These are phyloP conservation scores for Synanthedon andrenaeformis DNA, from an alignment of 2,888 invertebrate genomes.

Conservation along the genomic window DNA sequence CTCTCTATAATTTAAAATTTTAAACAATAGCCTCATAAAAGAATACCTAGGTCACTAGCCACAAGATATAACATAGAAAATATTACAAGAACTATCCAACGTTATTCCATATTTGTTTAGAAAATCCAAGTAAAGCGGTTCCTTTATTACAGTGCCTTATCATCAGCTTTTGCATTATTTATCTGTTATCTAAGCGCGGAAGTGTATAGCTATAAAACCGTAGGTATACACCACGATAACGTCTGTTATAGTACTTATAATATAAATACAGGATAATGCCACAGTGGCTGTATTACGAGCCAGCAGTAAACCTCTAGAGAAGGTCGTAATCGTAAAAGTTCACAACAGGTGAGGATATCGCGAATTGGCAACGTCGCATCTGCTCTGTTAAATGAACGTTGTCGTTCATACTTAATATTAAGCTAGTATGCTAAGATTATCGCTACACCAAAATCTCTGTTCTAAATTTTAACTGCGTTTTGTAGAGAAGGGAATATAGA, in stretches of 20 bases:
- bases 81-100: too few species aligned
- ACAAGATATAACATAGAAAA: too few species aligned
- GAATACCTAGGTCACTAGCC: too few species aligned
- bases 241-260: constrained; percentile 1
- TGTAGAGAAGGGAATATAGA: too few species aligned
- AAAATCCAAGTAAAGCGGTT: background rate
- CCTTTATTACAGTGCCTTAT: constrained; percentile 3
- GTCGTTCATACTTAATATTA: too few species aligned
- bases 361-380: constrained; percentile 1
- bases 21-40: too few species aligned
- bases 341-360: constrained; percentile 27
- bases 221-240: constrained; percentile 3
- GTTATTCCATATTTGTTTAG: background rate
- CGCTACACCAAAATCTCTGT: too few species aligned
- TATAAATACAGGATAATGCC: constrained; percentile 6
- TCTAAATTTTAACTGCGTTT: too few species aligned
- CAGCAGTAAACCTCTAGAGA: constrained; percentile 9
- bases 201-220: constrained; percentile 3
- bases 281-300: constrained; percentile 6
- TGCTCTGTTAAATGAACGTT: background rate
- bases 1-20: too few species aligned
- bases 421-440: too few species aligned
- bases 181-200: constrained; percentile 7
- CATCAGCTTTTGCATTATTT: constrained; percentile 8
- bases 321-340: constrained; percentile 23